Conservation (phyloP, 2,888 invertebrate species). For the Gerris lacustris region DNA sequence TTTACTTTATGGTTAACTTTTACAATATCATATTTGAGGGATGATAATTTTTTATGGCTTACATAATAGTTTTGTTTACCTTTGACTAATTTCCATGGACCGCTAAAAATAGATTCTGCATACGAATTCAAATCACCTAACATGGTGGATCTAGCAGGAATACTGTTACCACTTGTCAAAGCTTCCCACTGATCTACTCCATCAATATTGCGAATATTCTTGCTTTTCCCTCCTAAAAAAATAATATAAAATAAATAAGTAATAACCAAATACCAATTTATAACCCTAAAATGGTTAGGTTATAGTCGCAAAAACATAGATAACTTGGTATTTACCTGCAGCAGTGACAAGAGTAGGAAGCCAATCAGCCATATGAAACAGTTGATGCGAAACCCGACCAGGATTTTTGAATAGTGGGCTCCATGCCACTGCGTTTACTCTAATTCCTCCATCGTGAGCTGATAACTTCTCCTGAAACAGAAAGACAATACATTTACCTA, state of each 20-base stretch:
- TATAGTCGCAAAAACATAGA: not conserved
- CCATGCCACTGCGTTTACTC: slow-evolving; percentile 65
- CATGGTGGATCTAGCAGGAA: slow-evolving; percentile 25
- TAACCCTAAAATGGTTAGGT: not conserved
- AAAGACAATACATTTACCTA: slow-evolving; percentile 25
- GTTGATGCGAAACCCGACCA: slow-evolving; percentile 45
- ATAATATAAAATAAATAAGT: slow-evolving; percentile 2
- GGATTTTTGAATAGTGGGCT: slow-evolving; percentile 47
- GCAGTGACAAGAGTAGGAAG: slow-evolving; percentile 53
- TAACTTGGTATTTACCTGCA: slow-evolving; percentile 33
- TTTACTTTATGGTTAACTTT: too few species aligned
- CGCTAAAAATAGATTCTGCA: slow-evolving; percentile 35
- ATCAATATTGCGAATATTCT: slow-evolving; percentile 31
- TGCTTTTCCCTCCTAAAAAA: slow-evolving; percentile 32
- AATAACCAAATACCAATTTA: slow-evolving; percentile 22
- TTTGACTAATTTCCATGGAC: slow-evolving; percentile 42
- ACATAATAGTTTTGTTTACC: slow-evolving; percentile 36
- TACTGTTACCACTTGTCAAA: slow-evolving; percentile 27
- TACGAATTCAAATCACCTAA: slow-evolving; percentile 36
- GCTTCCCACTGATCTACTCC: slow-evolving; percentile 37
- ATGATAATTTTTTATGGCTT: too few species aligned
- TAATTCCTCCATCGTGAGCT: slow-evolving; percentile 73
- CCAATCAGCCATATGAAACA: slow-evolving; percentile 75
- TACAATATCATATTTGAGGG: too few species aligned
- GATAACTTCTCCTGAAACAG: slow-evolving; percentile 53